phyloP scores from a whole-genome alignment of 2,113 vertebrate genomes.

The Leptocoma aspasia region DNA sequence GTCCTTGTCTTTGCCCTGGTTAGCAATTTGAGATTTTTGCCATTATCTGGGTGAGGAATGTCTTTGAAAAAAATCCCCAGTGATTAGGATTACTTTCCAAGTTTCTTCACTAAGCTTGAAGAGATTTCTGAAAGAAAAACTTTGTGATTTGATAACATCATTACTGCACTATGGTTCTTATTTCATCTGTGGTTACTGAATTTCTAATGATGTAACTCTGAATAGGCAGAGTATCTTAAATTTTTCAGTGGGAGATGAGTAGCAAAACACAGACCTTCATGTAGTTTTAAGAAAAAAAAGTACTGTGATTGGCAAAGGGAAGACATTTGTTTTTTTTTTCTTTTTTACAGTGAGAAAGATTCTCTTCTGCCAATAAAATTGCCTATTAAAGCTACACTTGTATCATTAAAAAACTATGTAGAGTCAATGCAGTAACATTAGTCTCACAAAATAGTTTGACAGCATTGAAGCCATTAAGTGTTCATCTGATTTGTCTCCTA shows the following conservation, averaged over 20 bases:
- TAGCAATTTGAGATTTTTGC: background rate
- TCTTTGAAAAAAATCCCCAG: background rate
- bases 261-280: slow-evolving; percentile 10
- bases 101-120: slow-evolving; percentile 17
- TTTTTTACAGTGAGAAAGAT: slow-evolving; percentile 12
- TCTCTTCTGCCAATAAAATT: slow-evolving; percentile 33
- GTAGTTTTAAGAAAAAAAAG: background rate
- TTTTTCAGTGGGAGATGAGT: background rate
- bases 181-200: slow-evolving; percentile 1
- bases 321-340: background rate
- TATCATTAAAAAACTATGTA: background rate
- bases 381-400: slow-evolving; percentile 37
- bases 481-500: background rate
- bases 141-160: background rate
- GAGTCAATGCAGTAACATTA: slow-evolving; percentile 14
- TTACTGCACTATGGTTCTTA: background rate
- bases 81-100: slow-evolving; percentile 19
- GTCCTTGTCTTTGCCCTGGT: background rate
- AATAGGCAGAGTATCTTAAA: slow-evolving; percentile 19
- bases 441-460: slow-evolving; percentile 15
- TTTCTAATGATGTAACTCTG: slow-evolving; percentile 41
- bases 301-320: background rate
- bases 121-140: slow-evolving; percentile 10
- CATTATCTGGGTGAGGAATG: background rate
- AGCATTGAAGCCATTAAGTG: background rate